Conservation (phyloP, 2,113 vertebrate species). For the Xenus cinereus region DNA sequence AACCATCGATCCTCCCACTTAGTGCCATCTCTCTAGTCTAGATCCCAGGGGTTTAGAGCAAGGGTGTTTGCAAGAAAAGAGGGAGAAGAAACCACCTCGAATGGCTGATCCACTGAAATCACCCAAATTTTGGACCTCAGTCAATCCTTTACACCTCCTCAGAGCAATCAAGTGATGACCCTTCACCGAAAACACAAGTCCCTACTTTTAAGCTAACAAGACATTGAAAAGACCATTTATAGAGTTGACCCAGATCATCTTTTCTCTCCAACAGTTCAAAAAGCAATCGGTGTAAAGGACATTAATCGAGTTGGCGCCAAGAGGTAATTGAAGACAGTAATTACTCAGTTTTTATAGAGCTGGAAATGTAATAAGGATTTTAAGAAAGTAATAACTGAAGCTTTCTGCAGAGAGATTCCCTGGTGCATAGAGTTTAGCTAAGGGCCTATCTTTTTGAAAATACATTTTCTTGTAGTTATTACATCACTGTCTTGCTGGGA, state of each 20-base stretch:
- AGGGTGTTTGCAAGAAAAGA: neutral
- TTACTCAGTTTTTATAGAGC: slow-evolving; percentile 60
- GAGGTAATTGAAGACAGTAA: slow-evolving; percentile 66
- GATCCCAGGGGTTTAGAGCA: neutral
- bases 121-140: neutral
- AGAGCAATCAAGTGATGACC: neutral
- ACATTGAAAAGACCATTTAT: neutral
- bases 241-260: slow-evolving; percentile 51
- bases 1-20: slow-evolving; percentile 51
- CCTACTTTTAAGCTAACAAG: neutral
- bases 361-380: slow-evolving; percentile 61
- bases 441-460: slow-evolving; percentile 43
- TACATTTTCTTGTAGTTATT: slow-evolving; percentile 56
- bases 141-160: neutral
- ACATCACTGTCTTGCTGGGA: slow-evolving; percentile 56
- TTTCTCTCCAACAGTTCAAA: slow-evolving; percentile 57
- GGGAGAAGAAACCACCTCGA: neutral
- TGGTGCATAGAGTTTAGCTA: slow-evolving; percentile 45
- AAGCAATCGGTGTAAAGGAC: slow-evolving; percentile 4
- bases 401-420: slow-evolving; percentile 42
- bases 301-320: slow-evolving; percentile 43
- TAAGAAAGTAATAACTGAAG: slow-evolving; percentile 59
- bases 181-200: neutral
- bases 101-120: neutral
- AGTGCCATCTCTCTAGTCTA: neutral